Base-by-base conservation (phyloP, 2,888 invertebrate species). In the Hypena proboscidalis region DNA sequence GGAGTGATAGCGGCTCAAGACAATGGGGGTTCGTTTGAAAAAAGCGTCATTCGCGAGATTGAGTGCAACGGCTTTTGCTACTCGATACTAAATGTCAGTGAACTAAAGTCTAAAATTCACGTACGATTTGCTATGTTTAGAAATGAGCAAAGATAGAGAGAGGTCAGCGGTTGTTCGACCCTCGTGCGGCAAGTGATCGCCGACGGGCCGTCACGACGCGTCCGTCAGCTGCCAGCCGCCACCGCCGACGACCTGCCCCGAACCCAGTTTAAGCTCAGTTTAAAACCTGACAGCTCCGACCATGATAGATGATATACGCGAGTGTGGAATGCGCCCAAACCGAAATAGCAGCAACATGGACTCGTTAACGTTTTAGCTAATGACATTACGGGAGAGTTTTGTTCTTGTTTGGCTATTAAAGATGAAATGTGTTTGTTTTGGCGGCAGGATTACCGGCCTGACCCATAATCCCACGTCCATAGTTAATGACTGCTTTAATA, bases 181-280 rank as follows among this genome's bases (percentile, higher is more conserved):
- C 63, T 65, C 59, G 51, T 65, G 67, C 69, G 71, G 67, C 64
- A 58, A 27, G 74, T 55, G 58, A 15, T 37, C 43, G 51, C 73
- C 66, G 75, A 73, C 80, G 73, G 55, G 68, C 78, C 76, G 81
- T 83, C 85, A 82, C 76, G 76, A 65, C 59, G 70, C 68, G 83
- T 83, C 86, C 78, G 72, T 86, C 87, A 86, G 59, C 80, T 82
- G 89, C 84, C 87, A 86, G 59, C 80, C 81, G 89, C 84, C 86
- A 83, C 68, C 62, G 71, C 65, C 71, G 81, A 81, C 78, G 77
- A 74, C 58, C 71, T 68, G 70, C 70, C 49, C 62, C 73, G 76
- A 69, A 64, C 77, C 67, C 80, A 77, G 83, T 78, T 80, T 79
- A 81, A 77, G 75, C 80, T 66, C 79, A 78, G 79, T 84, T 84